Evolutionary conservation across 2,113 vertebrate genomes (phyloP), one percentile per base, ranked within the genome.

Genomic region (Megaceryle torquata): DNA sequence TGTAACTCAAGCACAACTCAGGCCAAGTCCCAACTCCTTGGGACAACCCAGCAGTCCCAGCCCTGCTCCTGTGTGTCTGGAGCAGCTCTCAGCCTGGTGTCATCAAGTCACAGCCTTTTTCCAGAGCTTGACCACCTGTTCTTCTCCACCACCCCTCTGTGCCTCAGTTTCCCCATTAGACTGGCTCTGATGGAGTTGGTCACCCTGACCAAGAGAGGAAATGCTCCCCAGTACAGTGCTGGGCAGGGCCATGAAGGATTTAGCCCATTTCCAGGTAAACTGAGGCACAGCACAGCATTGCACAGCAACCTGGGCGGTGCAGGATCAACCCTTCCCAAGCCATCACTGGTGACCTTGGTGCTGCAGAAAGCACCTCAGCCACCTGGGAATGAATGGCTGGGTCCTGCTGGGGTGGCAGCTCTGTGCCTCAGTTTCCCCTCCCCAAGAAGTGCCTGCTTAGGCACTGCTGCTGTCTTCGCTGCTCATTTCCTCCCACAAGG

Each of bases 371-470:
- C 39, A 18, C 61, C 44, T 44, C 35, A 33, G 0, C 31, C 69
- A 17, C 48, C 5, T 1, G 0, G 59, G 10, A 13, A 8, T 0
- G n/a, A 4, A 6, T 6, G n/a, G 2, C 17, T 11, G 20, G 6
- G 11, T 37, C 53, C 24, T 0, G 2, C 18, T 10, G 51, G 2
- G 13, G 3, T 5, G 22, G 21, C 33, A n/a, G 63, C 46, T 46
- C 25, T 0, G 7, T 86, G 91, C 76, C 85, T 93, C 91, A 56
- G 82, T 81, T 87, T 90, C 82, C 82, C 82, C 39, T 56, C 35
- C 43, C 11, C 0, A 2, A 25, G 25, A 48, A 26, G 22, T 24
- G 28, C 56, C 56, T 64, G 44, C 33, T 57, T 1, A 0, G 63
- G 41, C 72, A 54, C 72, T 4, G 1, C 90, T 64, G 51, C 51